phyloP scores from a whole-genome alignment of 2,888 invertebrate genomes.

The Anthophora plumipes region DNA sequence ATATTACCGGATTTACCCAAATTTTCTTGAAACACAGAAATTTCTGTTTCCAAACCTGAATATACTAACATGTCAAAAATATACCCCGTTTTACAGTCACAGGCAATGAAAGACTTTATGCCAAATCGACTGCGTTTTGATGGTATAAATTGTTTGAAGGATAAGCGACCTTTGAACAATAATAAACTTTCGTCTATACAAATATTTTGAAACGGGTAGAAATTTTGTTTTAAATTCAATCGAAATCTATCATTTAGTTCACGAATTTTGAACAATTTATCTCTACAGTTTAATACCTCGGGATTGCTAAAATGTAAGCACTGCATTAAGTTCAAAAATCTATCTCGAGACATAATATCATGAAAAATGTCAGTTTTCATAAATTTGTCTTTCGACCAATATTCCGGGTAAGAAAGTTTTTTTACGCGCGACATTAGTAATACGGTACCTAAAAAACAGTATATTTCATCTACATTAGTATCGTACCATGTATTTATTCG shows the following conservation, averaged over 20 bases:
- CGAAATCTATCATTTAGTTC: constrained; percentile 48
- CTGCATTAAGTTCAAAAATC: constrained; percentile 41
- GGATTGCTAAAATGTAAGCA: constrained; percentile 43
- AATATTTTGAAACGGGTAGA: constrained; percentile 17
- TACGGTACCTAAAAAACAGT: constrained; percentile 45
- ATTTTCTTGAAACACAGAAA: too few relatives aligned
- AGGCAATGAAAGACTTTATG: too few relatives aligned
- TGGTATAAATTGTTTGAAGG: neutral
- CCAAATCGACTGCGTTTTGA: neutral
- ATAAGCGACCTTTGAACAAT: constrained; percentile 4
- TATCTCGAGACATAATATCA: constrained; percentile 47
- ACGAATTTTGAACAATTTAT: constrained; percentile 51
- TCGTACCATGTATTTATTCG: constrained; percentile 43
- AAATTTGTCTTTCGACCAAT: too few relatives aligned
- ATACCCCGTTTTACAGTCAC: too few relatives aligned
- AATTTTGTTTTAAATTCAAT: constrained; percentile 27
- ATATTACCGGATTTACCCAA: too few relatives aligned
- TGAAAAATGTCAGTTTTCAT: too few relatives aligned
- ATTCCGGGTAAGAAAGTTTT: too few relatives aligned
- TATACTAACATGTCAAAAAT: too few relatives aligned
- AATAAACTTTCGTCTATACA: constrained; percentile 6
- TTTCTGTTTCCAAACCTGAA: too few relatives aligned
- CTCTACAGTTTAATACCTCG: constrained; percentile 34
- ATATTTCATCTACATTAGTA: constrained; percentile 43
- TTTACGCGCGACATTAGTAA: too few relatives aligned